Percentiles rank a stretch among this genome's conserved stretches.
Conservation (phyloP, 2,797 vertebrate species). For the Scyliorhinus canicula region DNA sequence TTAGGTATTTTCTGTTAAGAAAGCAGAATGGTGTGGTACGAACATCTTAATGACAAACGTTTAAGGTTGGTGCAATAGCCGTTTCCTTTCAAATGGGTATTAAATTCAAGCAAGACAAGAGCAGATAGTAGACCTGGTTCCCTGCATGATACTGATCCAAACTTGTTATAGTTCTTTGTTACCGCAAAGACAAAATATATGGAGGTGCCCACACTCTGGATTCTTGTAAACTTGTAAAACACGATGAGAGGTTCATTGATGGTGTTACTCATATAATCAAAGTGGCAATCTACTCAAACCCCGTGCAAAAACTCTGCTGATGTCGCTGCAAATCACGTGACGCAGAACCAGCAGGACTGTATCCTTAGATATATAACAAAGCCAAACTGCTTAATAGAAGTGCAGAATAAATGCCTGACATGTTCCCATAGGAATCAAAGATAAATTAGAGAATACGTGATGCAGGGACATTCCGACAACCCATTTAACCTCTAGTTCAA, state of each 20-base stretch:
- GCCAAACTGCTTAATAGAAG: background rate
- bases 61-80: background rate
- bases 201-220: too few species aligned
- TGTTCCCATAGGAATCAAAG: background rate
- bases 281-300: too few species aligned
- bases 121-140: background rate
- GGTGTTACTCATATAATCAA: too few species aligned
- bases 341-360: too few species aligned
- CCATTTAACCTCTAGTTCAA: background rate
- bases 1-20: background rate
- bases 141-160: background rate
- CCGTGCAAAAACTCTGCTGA: too few species aligned
- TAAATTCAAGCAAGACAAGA: background rate
- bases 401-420: slow-evolving; percentile 15
- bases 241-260: too few species aligned
- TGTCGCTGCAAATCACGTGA: too few species aligned
- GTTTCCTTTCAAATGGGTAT: background rate
- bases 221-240: too few species aligned
- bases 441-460: background rate
- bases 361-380: too few species aligned
- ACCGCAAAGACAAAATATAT: too few species aligned
- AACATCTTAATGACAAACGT: background rate
- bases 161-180: too few species aligned
- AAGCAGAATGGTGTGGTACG: background rate
- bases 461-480: background rate